phyloP scores from a whole-genome alignment of 2,113 vertebrate species.

The Eonycteris spelaea region DNA sequence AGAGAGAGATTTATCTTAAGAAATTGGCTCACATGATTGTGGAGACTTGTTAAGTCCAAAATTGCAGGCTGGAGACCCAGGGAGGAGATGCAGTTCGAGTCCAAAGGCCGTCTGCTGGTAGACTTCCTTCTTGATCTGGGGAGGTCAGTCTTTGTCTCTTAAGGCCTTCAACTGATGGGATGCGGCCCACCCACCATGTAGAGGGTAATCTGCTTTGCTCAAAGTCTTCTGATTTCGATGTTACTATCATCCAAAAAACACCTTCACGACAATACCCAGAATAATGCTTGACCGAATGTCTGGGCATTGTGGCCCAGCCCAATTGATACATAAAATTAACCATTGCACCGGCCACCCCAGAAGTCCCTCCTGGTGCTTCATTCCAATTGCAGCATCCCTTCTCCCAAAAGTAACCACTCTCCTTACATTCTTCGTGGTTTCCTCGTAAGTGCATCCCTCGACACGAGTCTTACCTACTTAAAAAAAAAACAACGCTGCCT shows the following conservation, averaged over 20 bases:
- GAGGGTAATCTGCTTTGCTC: background rate
- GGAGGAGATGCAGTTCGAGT: background rate
- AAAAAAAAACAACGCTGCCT: background rate
- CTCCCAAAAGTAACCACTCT: background rate
- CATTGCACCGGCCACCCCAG: background rate
- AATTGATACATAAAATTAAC: background rate
- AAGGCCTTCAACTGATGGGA: background rate
- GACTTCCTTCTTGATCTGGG: background rate
- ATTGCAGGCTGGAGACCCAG: background rate
- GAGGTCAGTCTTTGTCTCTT: background rate
- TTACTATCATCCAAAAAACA: background rate
- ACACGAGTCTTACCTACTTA: background rate
- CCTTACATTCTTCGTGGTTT: background rate
- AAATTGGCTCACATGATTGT: background rate
- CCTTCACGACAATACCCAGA: background rate
- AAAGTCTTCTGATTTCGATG: background rate
- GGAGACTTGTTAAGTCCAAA: background rate
- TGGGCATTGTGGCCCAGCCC: background rate
- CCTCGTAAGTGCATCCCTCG: background rate
- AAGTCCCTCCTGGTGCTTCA: background rate
- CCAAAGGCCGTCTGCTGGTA: background rate
- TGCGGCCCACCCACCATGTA: background rate
- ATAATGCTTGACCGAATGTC: background rate
- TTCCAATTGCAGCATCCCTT: fast-evolving
- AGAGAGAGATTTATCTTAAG: background rate